phyloP scores from a whole-genome alignment of 2,888 invertebrate species.

The Helleia helle region DNA sequence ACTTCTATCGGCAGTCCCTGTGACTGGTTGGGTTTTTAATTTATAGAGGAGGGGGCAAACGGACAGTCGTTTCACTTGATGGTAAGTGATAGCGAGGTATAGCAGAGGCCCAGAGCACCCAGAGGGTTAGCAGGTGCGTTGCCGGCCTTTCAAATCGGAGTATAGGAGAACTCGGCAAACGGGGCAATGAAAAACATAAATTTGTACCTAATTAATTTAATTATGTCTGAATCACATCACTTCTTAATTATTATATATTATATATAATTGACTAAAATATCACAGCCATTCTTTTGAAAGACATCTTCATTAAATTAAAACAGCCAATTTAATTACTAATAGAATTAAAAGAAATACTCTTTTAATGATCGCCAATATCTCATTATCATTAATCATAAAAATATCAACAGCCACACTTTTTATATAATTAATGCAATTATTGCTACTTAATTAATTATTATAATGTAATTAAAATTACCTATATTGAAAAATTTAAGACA shows the following conservation, averaged over 20 bases:
- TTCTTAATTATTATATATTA: too few species aligned
- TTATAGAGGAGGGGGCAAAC: too few species aligned
- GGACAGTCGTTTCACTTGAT: too few species aligned
- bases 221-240: slow-evolving; percentile 5
- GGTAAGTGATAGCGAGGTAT: too few species aligned
- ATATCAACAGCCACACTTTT: not conserved
- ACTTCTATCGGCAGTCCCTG: too few species aligned
- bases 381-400: not conserved
- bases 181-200: slow-evolving; percentile 19
- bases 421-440: not conserved
- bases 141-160: too few species aligned
- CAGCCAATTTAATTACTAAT: not conserved
- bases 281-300: slow-evolving; percentile 35
- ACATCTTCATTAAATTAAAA: not conserved
- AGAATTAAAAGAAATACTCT: not conserved
- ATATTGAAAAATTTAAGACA: too few species aligned
- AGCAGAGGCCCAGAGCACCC: too few species aligned
- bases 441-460: not conserved
- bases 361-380: not conserved
- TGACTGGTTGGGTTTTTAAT: too few species aligned
- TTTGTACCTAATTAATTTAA: slow-evolving; percentile 11
- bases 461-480: too few species aligned
- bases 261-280: slow-evolving; percentile 24
- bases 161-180: too few species aligned
- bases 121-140: too few species aligned